phyloP scores from a whole-genome alignment of 1,140 invertebrate species.

The Muscidifurax raptorellus region DNA sequence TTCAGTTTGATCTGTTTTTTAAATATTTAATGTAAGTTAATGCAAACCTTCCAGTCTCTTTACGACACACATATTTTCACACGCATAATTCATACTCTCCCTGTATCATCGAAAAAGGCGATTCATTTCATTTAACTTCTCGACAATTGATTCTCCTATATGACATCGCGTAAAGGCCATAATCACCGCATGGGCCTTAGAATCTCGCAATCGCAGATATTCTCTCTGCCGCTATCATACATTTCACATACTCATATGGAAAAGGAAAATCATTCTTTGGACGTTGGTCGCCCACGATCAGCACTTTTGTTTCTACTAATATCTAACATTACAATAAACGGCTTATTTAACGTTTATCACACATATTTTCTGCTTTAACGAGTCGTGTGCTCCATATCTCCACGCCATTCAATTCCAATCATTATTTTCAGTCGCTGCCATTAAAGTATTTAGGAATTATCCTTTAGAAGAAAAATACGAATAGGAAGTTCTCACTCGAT shows the following conservation, averaged over 20 bases:
- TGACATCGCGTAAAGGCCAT: slow-evolving; percentile 30
- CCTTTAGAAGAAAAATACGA: slow-evolving; percentile 38
- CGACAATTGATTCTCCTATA: slow-evolving; percentile 30
- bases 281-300: not conserved
- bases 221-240: not conserved
- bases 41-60: slow-evolving; percentile 24
- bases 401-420: slow-evolving; percentile 41
- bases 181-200: not conserved
- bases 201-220: slow-evolving; percentile 9
- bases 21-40: slow-evolving; percentile 21
- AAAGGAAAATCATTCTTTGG: slow-evolving; percentile 3
- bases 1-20: slow-evolving; percentile 10
- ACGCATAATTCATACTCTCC: slow-evolving; percentile 31
- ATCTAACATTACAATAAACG: slow-evolving; percentile 41
- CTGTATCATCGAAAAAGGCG: slow-evolving; percentile 49
- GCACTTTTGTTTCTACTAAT: slow-evolving; percentile 29
- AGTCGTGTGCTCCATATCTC: slow-evolving; percentile 18
- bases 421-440: slow-evolving; percentile 29
- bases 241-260: slow-evolving; percentile 19
- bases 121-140: slow-evolving; percentile 44
- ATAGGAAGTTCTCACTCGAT: slow-evolving; percentile 46
- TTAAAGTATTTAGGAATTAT: slow-evolving; percentile 20
- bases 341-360: slow-evolving; percentile 40
- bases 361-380: slow-evolving; percentile 28
- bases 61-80: slow-evolving; percentile 32